Evolutionary conservation across 1,140 invertebrate species (phyloP).

Genomic region (Anastrepha ludens): DNA sequence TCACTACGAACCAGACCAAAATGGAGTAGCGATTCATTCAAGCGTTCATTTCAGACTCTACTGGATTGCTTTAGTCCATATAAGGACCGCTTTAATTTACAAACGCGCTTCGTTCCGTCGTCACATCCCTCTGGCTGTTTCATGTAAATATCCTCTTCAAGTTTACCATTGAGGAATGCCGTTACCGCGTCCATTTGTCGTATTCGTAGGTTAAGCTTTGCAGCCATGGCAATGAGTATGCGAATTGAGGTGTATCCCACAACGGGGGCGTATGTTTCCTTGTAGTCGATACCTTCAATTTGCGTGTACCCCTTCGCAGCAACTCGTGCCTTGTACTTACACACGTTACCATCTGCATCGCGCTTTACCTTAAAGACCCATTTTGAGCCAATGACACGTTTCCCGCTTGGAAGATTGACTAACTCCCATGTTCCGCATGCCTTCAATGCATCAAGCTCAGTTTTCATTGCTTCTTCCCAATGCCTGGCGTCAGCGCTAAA

Average conservation of each 20-base stretch:
- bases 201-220: conserved; percentile 58
- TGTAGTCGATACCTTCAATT: conserved; percentile 47
- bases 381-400: background rate
- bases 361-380: conserved; percentile 44
- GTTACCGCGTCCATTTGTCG: conserved; percentile 62
- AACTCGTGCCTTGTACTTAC: conserved; percentile 68
- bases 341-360: conserved; percentile 50
- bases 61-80: conserved; percentile 66
- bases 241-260: conserved; percentile 56
- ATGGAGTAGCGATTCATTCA: conserved; percentile 59
- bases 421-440: background rate
- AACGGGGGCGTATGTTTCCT: conserved; percentile 44
- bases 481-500: background rate
- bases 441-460: background rate
- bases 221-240: conserved; percentile 59
- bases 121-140: conserved; percentile 63
- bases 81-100: conserved; percentile 62
- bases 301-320: conserved; percentile 54
- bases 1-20: conserved; percentile 56
- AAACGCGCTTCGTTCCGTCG: conserved; percentile 56
- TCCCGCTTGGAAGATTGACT: background rate
- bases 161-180: conserved; percentile 56
- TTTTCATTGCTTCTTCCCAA: background rate
- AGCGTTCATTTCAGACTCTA: conserved; percentile 62
- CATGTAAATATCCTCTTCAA: conserved; percentile 61